A percentile compares a stretch with the other conserved stretches of the same genome.
Conservation (phyloP, 2,888 invertebrate genomes). For the Gryllus longicercus region DNA sequence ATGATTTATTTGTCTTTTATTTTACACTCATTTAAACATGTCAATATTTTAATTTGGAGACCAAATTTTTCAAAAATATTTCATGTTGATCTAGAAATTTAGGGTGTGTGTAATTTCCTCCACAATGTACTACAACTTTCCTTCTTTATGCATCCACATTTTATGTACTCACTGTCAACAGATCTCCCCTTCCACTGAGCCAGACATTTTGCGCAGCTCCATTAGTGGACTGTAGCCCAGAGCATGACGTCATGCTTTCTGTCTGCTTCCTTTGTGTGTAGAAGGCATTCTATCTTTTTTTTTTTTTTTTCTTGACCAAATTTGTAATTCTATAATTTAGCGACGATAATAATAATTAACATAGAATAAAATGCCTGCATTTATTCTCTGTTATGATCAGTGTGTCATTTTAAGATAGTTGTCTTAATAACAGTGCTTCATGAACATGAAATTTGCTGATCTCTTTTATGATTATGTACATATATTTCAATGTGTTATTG, state of each 20-base stretch:
- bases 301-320: background rate
- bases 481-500: background rate
- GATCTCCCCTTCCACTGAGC: background rate
- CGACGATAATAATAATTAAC: background rate
- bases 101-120: background rate
- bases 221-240: conserved; percentile 10
- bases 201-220: conserved; percentile 17
- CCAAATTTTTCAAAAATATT: too few species aligned
- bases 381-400: background rate
- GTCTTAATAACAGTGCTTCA: background rate
- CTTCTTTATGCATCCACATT: too few species aligned
- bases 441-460: background rate
- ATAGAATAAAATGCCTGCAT: background rate
- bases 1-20: too few species aligned
- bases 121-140: background rate
- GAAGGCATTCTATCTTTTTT: background rate
- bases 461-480: conserved; percentile 7
- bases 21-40: too few species aligned
- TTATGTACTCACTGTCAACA: conserved; percentile 6
- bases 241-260: conserved; percentile 17
- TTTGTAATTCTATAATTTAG: background rate
- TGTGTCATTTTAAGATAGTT: background rate
- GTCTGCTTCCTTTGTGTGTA: conserved; percentile 17
- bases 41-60: too few species aligned
- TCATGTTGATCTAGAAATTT: too few species aligned